These are phyloP conservation scores for Trichomalopsis sarcophagae DNA, from an alignment of 1,140 invertebrate genomes.

Conservation along the genomic window DNA sequence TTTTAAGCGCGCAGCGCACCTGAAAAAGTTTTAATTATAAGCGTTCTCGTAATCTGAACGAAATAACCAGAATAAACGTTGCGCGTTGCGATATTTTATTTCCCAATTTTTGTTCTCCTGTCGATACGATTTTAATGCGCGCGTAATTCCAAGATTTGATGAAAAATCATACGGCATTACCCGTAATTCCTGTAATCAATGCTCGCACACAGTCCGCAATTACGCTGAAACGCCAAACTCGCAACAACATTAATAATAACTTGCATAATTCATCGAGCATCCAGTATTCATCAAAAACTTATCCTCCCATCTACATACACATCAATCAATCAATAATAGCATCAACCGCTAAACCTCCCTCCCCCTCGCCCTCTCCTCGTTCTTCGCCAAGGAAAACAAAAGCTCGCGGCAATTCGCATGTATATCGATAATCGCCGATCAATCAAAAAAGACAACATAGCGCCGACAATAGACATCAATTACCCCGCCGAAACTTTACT, in stretches of 20 bases:
- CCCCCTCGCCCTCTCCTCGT: no score
- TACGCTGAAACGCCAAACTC: not conserved
- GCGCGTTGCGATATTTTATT: no score
- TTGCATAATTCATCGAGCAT: not conserved
- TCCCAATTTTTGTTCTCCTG: no score
- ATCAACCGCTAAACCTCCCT: not conserved
- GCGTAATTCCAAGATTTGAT: no score
- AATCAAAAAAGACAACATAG: not conserved
- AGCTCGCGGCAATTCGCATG: not conserved
- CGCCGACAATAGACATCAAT: not conserved
- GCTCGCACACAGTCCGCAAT: not conserved
- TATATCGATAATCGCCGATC: not conserved
- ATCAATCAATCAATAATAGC: not conserved
- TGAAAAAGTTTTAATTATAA: not conserved
- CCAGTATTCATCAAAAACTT: not conserved
- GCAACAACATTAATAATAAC: not conserved
- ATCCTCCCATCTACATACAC: not conserved
- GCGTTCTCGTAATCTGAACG: not conserved
- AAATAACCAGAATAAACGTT: no score
- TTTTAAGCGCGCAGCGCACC: not conserved
- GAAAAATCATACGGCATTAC: not conserved
- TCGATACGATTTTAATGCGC: no score
- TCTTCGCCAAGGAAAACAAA: conserved; percentile 1
- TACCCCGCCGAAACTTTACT: no score
- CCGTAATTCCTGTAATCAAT: not conserved